Evolutionary conservation across 2,113 vertebrate genomes (phyloP).

Genomic region (Talpa occidentalis): DNA sequence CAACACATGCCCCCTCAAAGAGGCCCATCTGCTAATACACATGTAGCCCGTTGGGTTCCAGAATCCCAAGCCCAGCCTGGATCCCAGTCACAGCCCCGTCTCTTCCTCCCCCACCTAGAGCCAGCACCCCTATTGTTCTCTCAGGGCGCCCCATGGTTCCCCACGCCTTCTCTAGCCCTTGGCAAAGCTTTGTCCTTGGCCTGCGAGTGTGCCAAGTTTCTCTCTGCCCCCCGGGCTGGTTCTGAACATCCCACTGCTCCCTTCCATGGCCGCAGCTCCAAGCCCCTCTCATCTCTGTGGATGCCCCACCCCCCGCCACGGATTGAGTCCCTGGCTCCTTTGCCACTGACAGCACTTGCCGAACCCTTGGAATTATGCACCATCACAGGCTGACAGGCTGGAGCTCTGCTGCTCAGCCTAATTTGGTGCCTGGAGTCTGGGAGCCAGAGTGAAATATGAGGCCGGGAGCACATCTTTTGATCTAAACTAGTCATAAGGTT

Average conservation of each 20-base stretch:
- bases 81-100: not conserved
- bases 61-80: not conserved
- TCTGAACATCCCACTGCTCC: not conserved
- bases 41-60: not conserved
- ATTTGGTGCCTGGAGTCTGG: constrained; percentile 81
- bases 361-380: constrained; percentile 50
- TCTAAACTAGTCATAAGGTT: constrained; percentile 86
- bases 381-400: constrained; percentile 51
- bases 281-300: not conserved
- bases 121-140: not conserved
- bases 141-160: not conserved
- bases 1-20: not conserved
- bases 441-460: constrained; percentile 83
- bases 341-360: not conserved
- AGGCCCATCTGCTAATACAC: not conserved
- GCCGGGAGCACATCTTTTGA: constrained; percentile 84
- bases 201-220: not conserved
- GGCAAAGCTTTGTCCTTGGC: not conserved
- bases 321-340: not conserved
- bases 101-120: not conserved
- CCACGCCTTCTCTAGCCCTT: not conserved
- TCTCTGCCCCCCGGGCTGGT: not conserved
- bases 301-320: not conserved
- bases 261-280: accelerated
- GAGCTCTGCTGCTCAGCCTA: constrained; percentile 76